Evolutionary conservation across 2,888 invertebrate species (phyloP).

Genomic region (Melolontha melolontha): DNA sequence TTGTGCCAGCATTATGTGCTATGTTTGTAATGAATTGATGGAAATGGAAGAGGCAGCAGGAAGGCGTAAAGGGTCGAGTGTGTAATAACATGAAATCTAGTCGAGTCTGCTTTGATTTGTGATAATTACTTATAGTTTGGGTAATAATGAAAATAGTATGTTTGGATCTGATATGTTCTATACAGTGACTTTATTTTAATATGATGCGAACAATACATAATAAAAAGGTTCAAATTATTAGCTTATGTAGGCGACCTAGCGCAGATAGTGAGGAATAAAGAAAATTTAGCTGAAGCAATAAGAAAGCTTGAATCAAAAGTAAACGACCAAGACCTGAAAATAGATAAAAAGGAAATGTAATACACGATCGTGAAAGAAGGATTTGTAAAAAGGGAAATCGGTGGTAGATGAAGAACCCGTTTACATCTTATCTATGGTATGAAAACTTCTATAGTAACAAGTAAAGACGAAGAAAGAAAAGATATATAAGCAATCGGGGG

Average conservation of each 20-base stretch:
- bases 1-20: background rate
- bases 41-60: constrained; percentile 4
- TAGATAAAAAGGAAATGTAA: background rate
- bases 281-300: background rate
- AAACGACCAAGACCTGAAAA: background rate
- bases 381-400: too few species aligned
- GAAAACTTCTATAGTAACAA: too few species aligned
- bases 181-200: background rate
- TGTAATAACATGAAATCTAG: constrained; percentile 12
- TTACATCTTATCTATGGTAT: too few species aligned
- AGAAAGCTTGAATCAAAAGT: background rate
- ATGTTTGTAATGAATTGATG: constrained; percentile 16
- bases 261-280: background rate
- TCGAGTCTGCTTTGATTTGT: constrained; percentile 25
- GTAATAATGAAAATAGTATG: constrained; percentile 6
- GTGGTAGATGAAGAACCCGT: too few species aligned
- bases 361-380: background rate
- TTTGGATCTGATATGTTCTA: background rate
- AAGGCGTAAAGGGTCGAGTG: background rate
- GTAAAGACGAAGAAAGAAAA: too few species aligned
- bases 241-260: too few species aligned
- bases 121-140: constrained; percentile 18
- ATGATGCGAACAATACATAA: too few species aligned
- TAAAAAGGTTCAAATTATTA: too few species aligned
- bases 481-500: too few species aligned